phyloP scores from a whole-genome alignment of 2,113 vertebrate species.

The Micronycteris hirsuta region DNA sequence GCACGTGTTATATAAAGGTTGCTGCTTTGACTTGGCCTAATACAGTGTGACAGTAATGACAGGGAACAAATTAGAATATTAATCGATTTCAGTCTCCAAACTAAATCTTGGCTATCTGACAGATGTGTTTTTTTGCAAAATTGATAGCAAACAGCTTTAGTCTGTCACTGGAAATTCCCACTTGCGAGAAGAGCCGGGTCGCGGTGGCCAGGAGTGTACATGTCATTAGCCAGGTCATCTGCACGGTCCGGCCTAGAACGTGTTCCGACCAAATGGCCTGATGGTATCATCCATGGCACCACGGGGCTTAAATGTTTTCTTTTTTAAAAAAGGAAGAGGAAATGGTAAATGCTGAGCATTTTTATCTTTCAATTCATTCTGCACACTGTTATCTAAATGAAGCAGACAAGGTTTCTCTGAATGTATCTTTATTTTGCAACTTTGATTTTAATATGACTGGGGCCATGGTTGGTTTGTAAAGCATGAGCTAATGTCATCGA shows the following conservation, averaged over 20 bases:
- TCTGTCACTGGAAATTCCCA: constrained; percentile 79
- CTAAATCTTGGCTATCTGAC: constrained; percentile 74
- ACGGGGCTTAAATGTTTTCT: neutral
- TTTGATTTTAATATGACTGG: constrained; percentile 59
- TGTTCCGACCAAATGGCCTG: constrained; percentile 67
- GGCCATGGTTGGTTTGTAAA: constrained; percentile 48
- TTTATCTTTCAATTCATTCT: constrained; percentile 61
- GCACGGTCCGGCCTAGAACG: constrained; percentile 61
- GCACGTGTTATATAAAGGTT: constrained; percentile 61
- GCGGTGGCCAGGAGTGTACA: constrained; percentile 48
- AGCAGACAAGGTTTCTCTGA: constrained; percentile 40
- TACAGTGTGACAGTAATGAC: constrained; percentile 72
- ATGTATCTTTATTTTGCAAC: constrained; percentile 63
- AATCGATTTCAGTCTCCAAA: constrained; percentile 74
- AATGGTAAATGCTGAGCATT: constrained; percentile 15
- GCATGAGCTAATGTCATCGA: constrained; percentile 18
- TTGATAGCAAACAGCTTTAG: constrained; percentile 79
- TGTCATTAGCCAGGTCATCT: constrained; percentile 75
- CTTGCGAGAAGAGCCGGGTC: constrained; percentile 73
- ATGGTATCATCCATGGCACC: constrained; percentile 54
- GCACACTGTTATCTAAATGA: constrained; percentile 63
- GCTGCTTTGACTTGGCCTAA: constrained; percentile 69
- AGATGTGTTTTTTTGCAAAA: constrained; percentile 80
- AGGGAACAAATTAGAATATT: constrained; percentile 79
- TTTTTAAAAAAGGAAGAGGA: neutral